Evolutionary conservation across 2,797 vertebrate species (phyloP).

Genomic region (Sarcophilus harrisii): DNA sequence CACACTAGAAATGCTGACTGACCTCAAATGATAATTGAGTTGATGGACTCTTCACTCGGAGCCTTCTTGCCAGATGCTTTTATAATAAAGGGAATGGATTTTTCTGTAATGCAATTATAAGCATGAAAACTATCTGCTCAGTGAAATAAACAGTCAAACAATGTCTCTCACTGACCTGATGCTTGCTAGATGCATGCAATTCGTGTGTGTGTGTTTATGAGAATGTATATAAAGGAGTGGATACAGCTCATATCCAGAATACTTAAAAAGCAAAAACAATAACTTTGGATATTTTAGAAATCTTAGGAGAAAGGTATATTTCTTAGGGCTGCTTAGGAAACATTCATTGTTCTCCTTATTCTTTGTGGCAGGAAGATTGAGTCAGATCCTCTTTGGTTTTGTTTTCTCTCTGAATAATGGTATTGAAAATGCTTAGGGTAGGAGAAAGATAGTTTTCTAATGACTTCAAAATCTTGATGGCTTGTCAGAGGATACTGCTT

Average conservation of each 20-base stretch:
- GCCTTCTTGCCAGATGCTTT: neutral
- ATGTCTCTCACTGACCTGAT: conserved; percentile 10
- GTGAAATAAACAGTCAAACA: conserved; percentile 13
- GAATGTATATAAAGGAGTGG: neutral
- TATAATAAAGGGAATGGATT: conserved; percentile 45
- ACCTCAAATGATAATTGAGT: neutral
- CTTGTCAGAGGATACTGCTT: conserved; percentile 24
- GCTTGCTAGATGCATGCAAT: neutral
- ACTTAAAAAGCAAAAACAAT: neutral
- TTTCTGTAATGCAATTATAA: conserved; percentile 58
- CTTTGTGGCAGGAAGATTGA: neutral
- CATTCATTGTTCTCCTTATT: neutral
- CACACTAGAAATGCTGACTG: conserved; percentile 34
- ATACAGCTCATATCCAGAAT: neutral
- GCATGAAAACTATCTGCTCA: conserved; percentile 26
- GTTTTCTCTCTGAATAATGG: neutral
- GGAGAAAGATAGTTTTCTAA: conserved; percentile 36
- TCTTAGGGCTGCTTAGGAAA: neutral
- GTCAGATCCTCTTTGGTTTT: conserved; percentile 2
- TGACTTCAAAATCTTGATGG: conserved; percentile 36
- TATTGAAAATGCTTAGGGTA: conserved; percentile 25
- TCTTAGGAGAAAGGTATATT: conserved; percentile 5
- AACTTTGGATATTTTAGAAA: neutral
- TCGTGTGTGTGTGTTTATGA: neutral
- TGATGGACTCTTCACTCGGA: conserved; percentile 9